These are phyloP conservation scores for Ptychobarbus kaznakovi DNA, from an alignment of 2,797 vertebrate genomes.

Conservation along the genomic window DNA sequence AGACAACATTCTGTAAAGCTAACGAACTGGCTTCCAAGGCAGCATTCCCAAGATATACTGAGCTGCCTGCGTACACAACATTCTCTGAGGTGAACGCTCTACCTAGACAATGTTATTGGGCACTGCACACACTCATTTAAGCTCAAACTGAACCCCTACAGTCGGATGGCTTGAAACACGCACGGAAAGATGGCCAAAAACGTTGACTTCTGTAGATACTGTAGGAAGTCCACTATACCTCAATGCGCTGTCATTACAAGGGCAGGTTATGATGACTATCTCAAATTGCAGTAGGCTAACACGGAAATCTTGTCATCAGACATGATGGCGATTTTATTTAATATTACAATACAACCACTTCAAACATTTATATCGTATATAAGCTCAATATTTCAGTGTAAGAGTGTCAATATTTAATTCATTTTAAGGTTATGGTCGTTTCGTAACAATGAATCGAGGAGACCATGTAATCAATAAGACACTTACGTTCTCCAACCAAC, in stretches of 20 bases:
- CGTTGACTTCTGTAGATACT: neutral
- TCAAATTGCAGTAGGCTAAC: neutral
- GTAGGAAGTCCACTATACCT: neutral
- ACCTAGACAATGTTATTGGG: neutral
- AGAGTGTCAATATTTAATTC: neutral
- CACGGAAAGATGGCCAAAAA: neutral
- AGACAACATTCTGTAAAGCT: neutral
- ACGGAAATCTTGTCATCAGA: neutral
- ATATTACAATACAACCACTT: neutral
- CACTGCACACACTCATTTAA: neutral
- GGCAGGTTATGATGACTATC: too few species aligned
- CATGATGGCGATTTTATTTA: neutral
- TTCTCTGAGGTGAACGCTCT: neutral
- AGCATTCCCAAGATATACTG: neutral
- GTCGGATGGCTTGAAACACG: neutral
- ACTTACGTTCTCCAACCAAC: slow-evolving; percentile 94
- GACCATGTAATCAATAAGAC: neutral
- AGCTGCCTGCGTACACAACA: neutral
- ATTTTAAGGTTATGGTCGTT: neutral
- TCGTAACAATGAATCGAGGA: neutral
- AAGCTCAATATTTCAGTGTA: neutral
- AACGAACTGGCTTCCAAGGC: neutral
- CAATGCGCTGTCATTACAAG: neutral
- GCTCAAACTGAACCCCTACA: neutral
- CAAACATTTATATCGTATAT: neutral